A percentile compares a stretch with the other conserved stretches of the same genome.
Evolutionary conservation across 2,888 invertebrate species (phyloP).

Genomic region (Ceriagrion tenellum): DNA sequence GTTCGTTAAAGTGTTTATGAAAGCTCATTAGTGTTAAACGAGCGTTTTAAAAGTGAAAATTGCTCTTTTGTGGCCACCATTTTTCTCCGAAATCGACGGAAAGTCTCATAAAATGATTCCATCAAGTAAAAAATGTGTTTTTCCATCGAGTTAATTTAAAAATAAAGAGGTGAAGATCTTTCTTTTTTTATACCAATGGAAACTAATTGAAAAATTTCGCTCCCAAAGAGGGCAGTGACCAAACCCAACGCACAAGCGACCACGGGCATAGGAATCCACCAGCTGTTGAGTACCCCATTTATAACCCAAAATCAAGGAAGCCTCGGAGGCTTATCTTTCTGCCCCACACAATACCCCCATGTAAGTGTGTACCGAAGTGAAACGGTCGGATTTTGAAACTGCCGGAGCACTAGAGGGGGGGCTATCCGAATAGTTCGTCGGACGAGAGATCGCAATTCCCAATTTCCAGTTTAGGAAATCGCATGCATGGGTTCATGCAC

Average conservation of each 20-base stretch:
- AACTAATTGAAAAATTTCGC: neutral
- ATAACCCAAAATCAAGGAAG: neutral
- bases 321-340: neutral
- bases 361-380: neutral
- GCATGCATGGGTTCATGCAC: neutral
- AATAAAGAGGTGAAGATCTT: no score
- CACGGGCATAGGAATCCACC: neutral
- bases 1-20: no score
- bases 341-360: neutral
- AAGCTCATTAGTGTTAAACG: no score
- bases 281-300: neutral
- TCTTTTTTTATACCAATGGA: no score
- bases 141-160: no score
- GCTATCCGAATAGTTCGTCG: neutral
- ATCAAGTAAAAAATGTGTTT: no score
- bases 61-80: neutral
- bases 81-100: neutral
- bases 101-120: no score
- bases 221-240: neutral
- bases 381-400: neutral
- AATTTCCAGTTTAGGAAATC: neutral
- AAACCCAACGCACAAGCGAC: neutral
- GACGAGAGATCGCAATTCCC: neutral
- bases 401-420: neutral
- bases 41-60: neutral